Base-by-base conservation (phyloP, 2,797 vertebrate species). In the Florisuga fusca region DNA sequence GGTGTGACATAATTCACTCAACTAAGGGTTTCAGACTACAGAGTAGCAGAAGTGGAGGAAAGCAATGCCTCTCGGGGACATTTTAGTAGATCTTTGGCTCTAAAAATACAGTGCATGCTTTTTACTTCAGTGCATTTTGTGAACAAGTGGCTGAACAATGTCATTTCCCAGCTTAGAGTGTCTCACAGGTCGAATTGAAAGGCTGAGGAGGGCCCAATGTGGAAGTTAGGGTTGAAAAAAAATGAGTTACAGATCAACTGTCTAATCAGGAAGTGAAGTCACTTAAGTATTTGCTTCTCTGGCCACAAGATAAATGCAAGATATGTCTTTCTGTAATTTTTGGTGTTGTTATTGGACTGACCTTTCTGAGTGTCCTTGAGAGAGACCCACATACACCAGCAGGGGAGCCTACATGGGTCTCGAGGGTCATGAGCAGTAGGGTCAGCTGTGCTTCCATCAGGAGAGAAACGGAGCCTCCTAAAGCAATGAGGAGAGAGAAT, bases 1-100 rank as follows among this genome's bases (percentile, higher is more conserved):
- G 86, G 69, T 90, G 94, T 93, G 67, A 79, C 94, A 94, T 94
- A 96, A 96, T 91, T 97, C 93, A 96, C 85, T 58, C 1, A 2
- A 59, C 34, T n/a, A 62, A 71, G 64, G 71, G 80, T 87, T 96
- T 94, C 90, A 87, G 90, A n/a, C 85, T 64, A 36, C 66, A 57
- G 63, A 82, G 63, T 11, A 71, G 81, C 82, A 93, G 89, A 85
- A 95, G 79, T 71, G 74, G 59, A 87, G 71, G 59, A 88, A 95
- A 94, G 87, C 63, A 94, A 92, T 89, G 51, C 33, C 69, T 58
- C 61, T 94, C 75, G 75, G 57, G 74, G 78, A 61, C 83, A 29
- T 91, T 87, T 76, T 31, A 66, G 68, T 78, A 80, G 87, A 79
- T 68, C 59, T 84, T 45, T 53, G 33, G 27, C 73, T 81, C 51